These are phyloP conservation scores for Cebidichthys violaceus DNA, from an alignment of 2,113 vertebrate species.

Conservation along the genomic window DNA sequence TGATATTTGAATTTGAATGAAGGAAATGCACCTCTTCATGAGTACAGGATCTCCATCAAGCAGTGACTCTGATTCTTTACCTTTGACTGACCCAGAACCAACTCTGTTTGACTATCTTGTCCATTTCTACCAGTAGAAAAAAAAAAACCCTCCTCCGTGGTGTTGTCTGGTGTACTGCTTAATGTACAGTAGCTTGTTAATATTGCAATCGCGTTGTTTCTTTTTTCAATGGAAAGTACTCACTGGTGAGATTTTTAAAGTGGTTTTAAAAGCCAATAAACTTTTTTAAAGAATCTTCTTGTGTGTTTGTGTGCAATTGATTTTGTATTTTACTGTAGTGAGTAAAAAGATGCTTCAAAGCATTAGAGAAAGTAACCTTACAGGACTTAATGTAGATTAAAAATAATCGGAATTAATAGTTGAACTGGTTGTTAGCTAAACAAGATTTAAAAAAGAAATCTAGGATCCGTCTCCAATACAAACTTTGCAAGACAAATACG, in stretches of 20 bases:
- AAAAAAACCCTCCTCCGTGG: constrained; percentile 86
- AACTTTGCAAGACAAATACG: constrained; percentile 2
- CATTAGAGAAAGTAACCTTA: background rate
- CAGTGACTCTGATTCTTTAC: constrained; percentile 84
- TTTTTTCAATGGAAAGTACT: constrained; percentile 99
- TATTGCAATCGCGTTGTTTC: constrained; percentile 91
- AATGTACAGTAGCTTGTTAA: constrained; percentile 98
- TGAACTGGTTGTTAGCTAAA: background rate
- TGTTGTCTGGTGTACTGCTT: constrained; percentile 99
- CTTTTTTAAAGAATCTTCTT: constrained; percentile 87
- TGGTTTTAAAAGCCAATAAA: constrained; percentile 99
- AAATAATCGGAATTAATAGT: background rate
- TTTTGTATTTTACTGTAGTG: constrained; percentile 42
- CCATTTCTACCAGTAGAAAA: constrained; percentile 91
- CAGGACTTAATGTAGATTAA: constrained; percentile 11
- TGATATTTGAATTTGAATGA: constrained; percentile 94
- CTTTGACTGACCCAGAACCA: constrained; percentile 87
- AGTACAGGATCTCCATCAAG: constrained; percentile 91
- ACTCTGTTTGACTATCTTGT: constrained; percentile 87
- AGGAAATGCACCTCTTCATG: constrained; percentile 88
- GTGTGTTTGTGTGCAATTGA: constrained; percentile 35
- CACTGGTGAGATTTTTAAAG: constrained; percentile 98
- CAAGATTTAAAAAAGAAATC: background rate
- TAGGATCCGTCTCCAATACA: background rate
- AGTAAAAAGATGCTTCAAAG: constrained; percentile 29